Percentiles rank a stretch among this genome's conserved stretches.
Evolutionary conservation across 2,888 invertebrate species (phyloP).

Genomic region (Dendrolimus houi): DNA sequence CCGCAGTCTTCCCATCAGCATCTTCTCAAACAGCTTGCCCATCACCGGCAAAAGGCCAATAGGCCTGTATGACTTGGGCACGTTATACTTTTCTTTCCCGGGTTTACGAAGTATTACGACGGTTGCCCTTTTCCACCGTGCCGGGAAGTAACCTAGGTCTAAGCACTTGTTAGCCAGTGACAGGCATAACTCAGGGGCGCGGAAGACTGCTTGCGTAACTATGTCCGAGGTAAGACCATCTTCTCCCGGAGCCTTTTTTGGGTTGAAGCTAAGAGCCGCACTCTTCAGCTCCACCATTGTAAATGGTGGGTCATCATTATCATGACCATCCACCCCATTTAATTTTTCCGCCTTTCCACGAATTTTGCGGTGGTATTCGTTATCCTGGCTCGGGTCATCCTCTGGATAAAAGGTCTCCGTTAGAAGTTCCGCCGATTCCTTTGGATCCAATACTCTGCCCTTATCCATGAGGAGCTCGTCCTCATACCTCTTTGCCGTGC

Average conservation of each 20-base stretch:
- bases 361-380: background rate
- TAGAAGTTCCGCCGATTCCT: background rate
- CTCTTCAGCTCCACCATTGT: slow-evolving; percentile 7
- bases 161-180: background rate
- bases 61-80: slow-evolving; percentile 3
- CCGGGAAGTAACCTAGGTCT: too few relatives aligned
- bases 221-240: slow-evolving; percentile 17
- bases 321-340: background rate
- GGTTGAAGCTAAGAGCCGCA: slow-evolving; percentile 4
- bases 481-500: slow-evolving; percentile 1
- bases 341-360: background rate
- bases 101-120: background rate
- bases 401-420: slow-evolving; percentile 3
- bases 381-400: background rate
- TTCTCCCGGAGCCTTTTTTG: slow-evolving; percentile 13
- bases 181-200: background rate
- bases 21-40: slow-evolving; percentile 6
- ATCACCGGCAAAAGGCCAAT: background rate
- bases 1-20: background rate
- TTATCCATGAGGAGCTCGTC: slow-evolving; percentile 1
- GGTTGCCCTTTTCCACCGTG: slow-evolving; percentile 6
- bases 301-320: slow-evolving; percentile 7
- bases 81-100: too few relatives aligned
- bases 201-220: too few relatives aligned
- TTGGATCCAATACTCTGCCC: background rate